Evolutionary conservation across 2,888 invertebrate genomes (phyloP), one percentile per base, ranked within the genome.

Genomic region (Lithophane semibrunnea): DNA sequence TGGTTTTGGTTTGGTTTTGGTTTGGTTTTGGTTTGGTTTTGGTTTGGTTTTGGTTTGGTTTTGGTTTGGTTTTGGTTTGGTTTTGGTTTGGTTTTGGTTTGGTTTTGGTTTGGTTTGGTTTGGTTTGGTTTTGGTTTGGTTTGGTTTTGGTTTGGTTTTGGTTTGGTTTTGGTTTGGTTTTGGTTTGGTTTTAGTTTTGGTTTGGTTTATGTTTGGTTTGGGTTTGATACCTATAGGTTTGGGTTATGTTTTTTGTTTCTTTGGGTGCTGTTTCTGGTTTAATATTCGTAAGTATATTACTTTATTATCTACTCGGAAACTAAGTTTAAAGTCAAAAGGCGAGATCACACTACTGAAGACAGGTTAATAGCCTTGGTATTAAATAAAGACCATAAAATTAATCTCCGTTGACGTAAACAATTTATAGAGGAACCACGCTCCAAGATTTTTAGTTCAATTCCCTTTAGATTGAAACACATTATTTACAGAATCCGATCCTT

Each of bases 381-480:
- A 67, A 75, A 75, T 80, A 67, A 80, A 76, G 76, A 80, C 66
- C 70, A 70, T 67, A 66, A 81, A 80, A 80, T 75, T 66, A 80
- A 21, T 54, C 49, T 52, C 56, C 44, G 56, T 67, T 81, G 69
- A 75, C 66, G 60, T 56, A 0, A 16, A 66, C n/a, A 75, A 75
- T 75, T 80, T 80, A 80, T 69, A 64, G 69, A 60, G 42, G 75
- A 80, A 80, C 74, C 21, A 42, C 9, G 9, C 73, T 49, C 65
- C 10, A 56, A 65, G 49, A 75, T 49, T 75, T 80, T 75, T 69
- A 69, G 60, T 80, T 75, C 42, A 47, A 66, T 75, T 49, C 60
- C 44, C 54, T 13, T 56, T 60, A 56, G 37, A 80, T 80, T 64
- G 42, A 29, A 70, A 80, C 42, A 13, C 56, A 75, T 80, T 56